A percentile compares a stretch with the other conserved stretches of the same genome.
Conservation (phyloP, 2,888 invertebrate species). For the Drosophila pseudotalamancana region DNA sequence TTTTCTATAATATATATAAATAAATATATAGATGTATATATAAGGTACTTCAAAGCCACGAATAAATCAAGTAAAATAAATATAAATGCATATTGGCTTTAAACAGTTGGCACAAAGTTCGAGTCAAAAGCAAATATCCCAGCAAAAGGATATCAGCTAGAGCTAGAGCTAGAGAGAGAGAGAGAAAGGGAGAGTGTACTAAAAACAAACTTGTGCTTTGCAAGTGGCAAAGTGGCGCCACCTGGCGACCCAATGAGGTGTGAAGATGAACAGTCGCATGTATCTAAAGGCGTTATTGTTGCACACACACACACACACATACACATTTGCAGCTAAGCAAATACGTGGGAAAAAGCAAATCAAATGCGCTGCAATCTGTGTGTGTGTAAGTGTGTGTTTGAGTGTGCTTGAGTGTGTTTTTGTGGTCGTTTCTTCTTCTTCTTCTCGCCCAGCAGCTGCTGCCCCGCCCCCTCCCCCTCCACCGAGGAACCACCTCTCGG, state of each 20-base stretch:
- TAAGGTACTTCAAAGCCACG: conserved; percentile 4
- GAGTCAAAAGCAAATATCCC: conserved; percentile 48
- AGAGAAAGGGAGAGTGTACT: background rate
- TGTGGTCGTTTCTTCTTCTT: conserved; percentile 51
- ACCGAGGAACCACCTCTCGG: background rate
- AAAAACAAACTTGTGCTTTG: conserved; percentile 40
- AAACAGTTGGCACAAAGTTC: conserved; percentile 33
- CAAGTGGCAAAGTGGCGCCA: conserved; percentile 57
- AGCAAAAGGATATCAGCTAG: conserved; percentile 45
- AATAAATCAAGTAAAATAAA: conserved; percentile 36
- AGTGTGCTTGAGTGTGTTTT: conserved; percentile 36
- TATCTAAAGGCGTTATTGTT: conserved; percentile 68
- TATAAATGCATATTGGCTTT: conserved; percentile 31
- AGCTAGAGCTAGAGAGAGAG: conserved; percentile 1
- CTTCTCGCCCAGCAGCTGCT: background rate
- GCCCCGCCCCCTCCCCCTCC: background rate
- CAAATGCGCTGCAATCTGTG: conserved; percentile 61
- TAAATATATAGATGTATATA: too few relatives aligned
- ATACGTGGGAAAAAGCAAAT: conserved; percentile 71
- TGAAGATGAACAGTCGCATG: conserved; percentile 78
- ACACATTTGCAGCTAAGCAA: conserved; percentile 47
- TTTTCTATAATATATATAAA: too few relatives aligned
- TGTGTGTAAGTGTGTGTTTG: conserved; percentile 20
- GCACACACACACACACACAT: conserved; percentile 30
- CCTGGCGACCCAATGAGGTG: conserved; percentile 74